Base-by-base conservation (phyloP, 2,113 vertebrate genomes). In the Semicossyphus pulcher region DNA sequence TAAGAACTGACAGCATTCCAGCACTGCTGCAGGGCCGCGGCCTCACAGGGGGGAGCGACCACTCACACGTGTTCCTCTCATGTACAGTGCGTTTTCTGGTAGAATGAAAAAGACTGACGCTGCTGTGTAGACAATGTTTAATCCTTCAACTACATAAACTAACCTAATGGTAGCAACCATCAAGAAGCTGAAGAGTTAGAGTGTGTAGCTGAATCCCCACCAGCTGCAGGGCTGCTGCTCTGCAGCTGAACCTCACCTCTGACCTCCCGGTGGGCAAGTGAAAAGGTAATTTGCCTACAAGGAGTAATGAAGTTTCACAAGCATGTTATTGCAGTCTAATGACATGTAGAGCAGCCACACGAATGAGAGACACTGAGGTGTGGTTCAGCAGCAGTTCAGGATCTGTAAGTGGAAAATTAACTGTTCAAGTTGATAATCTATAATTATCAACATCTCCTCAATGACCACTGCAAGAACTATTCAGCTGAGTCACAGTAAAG, bases 1-100 rank as follows among this genome's bases (percentile, higher is more conserved):
- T 64, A 25, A 56, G 85, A 67, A 21, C 82, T 69, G 83, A 89
- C 74, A 70, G 82, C 81, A 84, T 89, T 93, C 90, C 90, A 88
- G 89, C 37, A 7, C 54, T 32, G 77, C 74, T 62, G 47, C 67
- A 28, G 20, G 61, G 56, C 49, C 72, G 16, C 16, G 32, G 71
- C 78, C 61, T 73, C 68, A 34, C 26, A 16, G 37, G 31, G 31
- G 59, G 57, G 3, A 3, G 59, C 23, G 32, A 64, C 49, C 21
- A 28, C 10, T 10, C 10, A 21, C 59, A 66, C 36, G 16, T 41
- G 49, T 31, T 65, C 29, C 45, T 36, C 32, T 64, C 41, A 52
- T 47, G 14, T 37, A 21, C 4, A 44, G 42, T 28, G 14, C 31
- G 56, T 61, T 41, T 61, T 58, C n/a, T 42, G 59, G 52, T 21